Evolutionary conservation across 2,888 invertebrate genomes (phyloP).

Genomic region (Zeuzera pyrina): DNA sequence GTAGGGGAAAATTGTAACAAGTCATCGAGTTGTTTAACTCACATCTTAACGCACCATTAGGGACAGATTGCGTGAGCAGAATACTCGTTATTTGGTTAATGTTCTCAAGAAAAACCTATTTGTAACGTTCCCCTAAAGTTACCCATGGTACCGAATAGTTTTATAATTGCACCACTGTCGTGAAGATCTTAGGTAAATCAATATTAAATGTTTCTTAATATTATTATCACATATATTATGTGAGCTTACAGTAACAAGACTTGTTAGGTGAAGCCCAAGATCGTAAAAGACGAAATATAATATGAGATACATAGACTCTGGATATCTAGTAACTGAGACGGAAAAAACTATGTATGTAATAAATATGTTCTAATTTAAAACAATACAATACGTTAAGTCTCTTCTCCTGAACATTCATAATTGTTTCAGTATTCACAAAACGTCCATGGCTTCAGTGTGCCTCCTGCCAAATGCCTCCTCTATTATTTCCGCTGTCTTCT

Average conservation of each 20-base stretch:
- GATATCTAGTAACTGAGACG: no score
- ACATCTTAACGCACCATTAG: constrained; percentile 63
- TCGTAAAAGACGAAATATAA: neutral
- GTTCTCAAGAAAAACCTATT: constrained; percentile 58
- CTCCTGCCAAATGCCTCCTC: no score
- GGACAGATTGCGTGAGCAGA: constrained; percentile 56
- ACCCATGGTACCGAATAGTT: neutral
- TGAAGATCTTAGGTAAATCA: neutral
- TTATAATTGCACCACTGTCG: neutral
- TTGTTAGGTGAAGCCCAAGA: no score
- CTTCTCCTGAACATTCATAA: no score
- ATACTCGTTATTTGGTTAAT: constrained; percentile 60
- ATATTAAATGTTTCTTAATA: neutral
- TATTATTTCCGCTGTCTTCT: no score
- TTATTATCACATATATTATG: neutral
- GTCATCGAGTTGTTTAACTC: constrained; percentile 53
- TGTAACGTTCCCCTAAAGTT: constrained; percentile 30
- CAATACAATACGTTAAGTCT: no score
- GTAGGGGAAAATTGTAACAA: constrained; percentile 47
- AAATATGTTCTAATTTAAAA: no score
- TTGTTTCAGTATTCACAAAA: no score
- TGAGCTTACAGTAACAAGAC: neutral
- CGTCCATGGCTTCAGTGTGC: no score
- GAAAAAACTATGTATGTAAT: no score
- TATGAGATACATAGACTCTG: constrained; percentile 2